These are phyloP conservation scores for Heterocephalus glaber DNA, from an alignment of 2,113 vertebrate genomes.

Conservation along the genomic window DNA sequence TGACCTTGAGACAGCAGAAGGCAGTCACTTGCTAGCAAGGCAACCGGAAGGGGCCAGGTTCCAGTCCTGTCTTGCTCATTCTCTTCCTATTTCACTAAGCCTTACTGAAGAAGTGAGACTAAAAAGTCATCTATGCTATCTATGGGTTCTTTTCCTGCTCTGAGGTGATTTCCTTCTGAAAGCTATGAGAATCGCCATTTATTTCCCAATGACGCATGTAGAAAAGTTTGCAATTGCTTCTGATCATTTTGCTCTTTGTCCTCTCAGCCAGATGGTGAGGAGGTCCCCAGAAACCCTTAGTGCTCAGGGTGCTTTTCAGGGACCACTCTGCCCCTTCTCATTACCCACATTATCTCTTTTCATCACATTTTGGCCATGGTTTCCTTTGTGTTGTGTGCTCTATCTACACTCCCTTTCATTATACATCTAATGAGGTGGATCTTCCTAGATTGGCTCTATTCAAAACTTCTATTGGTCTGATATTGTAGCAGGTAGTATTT, in stretches of 20 bases:
- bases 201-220: neutral
- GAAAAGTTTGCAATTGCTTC: neutral
- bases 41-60: neutral
- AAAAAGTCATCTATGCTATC: neutral
- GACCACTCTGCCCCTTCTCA: neutral
- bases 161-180: neutral
- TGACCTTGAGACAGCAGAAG: neutral
- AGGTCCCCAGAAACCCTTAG: neutral
- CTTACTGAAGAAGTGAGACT: neutral
- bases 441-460: neutral
- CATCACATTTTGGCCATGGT: neutral
- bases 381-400: neutral
- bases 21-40: no score
- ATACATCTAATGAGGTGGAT: no score
- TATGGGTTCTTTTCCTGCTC: neutral
- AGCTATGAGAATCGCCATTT: no score
- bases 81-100: neutral
- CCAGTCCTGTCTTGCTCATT: neutral
- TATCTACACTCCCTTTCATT: fast-evolving
- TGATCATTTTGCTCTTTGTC: neutral
- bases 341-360: neutral
- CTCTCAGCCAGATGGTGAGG: neutral
- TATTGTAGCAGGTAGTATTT: neutral
- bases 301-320: neutral
- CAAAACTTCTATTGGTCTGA: neutral